Base-by-base conservation (phyloP, 2,888 invertebrate genomes). In the Rhamphomyia laevipes region DNA sequence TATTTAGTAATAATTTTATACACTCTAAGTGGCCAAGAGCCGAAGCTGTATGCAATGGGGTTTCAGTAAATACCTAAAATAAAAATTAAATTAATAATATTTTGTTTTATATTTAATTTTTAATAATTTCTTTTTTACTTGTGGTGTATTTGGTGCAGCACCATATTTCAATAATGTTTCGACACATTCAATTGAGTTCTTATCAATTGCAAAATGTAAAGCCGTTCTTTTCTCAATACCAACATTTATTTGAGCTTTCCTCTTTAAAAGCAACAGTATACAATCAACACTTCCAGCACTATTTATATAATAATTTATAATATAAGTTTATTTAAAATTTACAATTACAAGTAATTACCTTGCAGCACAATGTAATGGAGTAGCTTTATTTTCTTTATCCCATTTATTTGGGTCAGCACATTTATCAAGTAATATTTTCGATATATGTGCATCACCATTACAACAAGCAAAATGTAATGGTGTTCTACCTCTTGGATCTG, bases 141-240 rank as follows among this genome's bases (percentile, higher is more conserved):
- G 88, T 23, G 84, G 83, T 49, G 86, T 86, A 62, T 91, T 88
- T 21, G 91, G 84, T 61, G 79, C 80, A 4, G 91, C 91, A 44
- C 88, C 87, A 54, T 82, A 80, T 57, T 81, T 77, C 46, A 91
- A 66, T 54, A 93, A 72, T 55, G 77, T 76, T 61, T 77, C 76
- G 3, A 86, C 86, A 59, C 88, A 88, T 55, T 84, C 82, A 48
- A 77, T 73, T 12, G 82, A 80, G 61, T 83, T 78, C 60, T 83
- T 86, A 56, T 86, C 77, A 46, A 89, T 87, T 1, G 92, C 92
- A 64, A 85, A 88, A 65, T 90, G 88, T 53, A 93, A 70, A 1
- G 92, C 84, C 38, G 86, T 87, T 54, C 79, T 78, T 48, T 78
- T 78, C 47, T 70, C 74, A 45, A 79, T 71, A 13, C 86, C 86